A percentile compares a stretch with the other conserved stretches of the same genome.
phyloP scores from a whole-genome alignment of 2,888 invertebrate genomes.

The Stenodema calcarata region DNA sequence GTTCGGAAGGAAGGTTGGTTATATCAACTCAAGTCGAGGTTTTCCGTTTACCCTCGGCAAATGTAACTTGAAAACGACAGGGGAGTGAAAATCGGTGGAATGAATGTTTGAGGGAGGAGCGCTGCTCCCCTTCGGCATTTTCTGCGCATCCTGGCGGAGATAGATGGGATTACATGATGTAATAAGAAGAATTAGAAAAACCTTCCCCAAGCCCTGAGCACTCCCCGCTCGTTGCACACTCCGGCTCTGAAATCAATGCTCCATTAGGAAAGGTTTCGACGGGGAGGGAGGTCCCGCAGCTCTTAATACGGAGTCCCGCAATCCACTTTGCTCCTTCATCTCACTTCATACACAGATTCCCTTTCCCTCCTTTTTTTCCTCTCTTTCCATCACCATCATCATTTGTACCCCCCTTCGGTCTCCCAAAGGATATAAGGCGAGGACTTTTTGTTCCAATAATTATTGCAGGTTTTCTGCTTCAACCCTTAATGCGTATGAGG shows the following conservation, averaged over 20 bases:
- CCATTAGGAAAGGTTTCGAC: constrained; percentile 3
- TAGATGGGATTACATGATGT: constrained; percentile 39
- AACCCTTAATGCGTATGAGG: constrained; percentile 23
- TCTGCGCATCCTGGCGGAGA: neutral
- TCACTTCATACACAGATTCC: constrained; percentile 23
- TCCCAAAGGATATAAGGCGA: constrained; percentile 5
- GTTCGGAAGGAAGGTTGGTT: no score
- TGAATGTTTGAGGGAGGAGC: neutral
- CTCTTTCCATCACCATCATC: constrained; percentile 31
- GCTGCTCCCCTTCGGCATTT: neutral
- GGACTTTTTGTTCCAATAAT: constrained; percentile 43
- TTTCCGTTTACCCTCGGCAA: neutral
- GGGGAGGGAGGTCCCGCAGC: neutral
- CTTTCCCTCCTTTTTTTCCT: neutral
- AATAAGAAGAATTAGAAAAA: constrained; percentile 38
- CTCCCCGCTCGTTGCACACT: neutral
- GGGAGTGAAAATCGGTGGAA: constrained; percentile 7
- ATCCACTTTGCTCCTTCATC: constrained; percentile 42
- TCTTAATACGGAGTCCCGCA: constrained; percentile 38
- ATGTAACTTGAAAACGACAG: neutral
- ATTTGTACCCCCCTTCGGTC: neutral
- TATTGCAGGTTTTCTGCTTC: constrained; percentile 45
- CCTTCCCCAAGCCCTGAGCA: neutral
- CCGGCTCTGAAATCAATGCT: constrained; percentile 35
- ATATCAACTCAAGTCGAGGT: neutral